Evolutionary conservation across 2,113 vertebrate genomes (phyloP).

Genomic region (Cynocephalus volans): DNA sequence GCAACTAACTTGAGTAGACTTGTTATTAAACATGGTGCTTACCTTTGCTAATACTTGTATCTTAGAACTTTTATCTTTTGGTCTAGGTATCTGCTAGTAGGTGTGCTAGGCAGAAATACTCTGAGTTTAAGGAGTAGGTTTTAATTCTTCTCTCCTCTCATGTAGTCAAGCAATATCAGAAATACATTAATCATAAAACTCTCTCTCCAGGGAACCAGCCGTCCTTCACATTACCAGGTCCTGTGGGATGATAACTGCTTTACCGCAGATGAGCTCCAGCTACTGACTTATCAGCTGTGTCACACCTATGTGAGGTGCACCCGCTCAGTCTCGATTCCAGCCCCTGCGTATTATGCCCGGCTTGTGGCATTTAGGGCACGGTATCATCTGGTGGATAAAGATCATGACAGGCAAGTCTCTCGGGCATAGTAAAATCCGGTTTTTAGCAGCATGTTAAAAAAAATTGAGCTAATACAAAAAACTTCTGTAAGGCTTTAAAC

Average conservation of each 20-base stretch:
- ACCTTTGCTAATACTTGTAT: slow-evolving; percentile 7
- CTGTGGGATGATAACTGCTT: slow-evolving; percentile 99
- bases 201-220: slow-evolving; percentile 95
- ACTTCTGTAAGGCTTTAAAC: slow-evolving; percentile 38
- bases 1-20: slow-evolving; percentile 68
- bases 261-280: slow-evolving; percentile 97
- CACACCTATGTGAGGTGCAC: slow-evolving; percentile 99
- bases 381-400: slow-evolving; percentile 99
- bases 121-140: slow-evolving; percentile 36
- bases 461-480: background rate
- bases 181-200: slow-evolving; percentile 53
- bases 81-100: slow-evolving; percentile 40
- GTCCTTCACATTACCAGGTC: slow-evolving; percentile 99
- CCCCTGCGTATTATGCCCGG: slow-evolving; percentile 97
- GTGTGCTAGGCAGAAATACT: slow-evolving; percentile 34
- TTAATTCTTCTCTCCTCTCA: background rate
- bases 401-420: slow-evolving; percentile 97
- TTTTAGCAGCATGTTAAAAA: slow-evolving; percentile 43
- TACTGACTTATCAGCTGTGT: slow-evolving; percentile 98
- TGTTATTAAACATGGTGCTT: slow-evolving; percentile 25
- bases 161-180: background rate
- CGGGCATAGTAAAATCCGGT: slow-evolving; percentile 23
- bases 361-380: slow-evolving; percentile 98
- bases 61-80: slow-evolving; percentile 55
- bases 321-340: slow-evolving; percentile 98